A percentile compares a stretch with the other conserved stretches of the same genome.
Evolutionary conservation across 2,113 vertebrate species (phyloP).

Genomic region (Bostrychus sinensis): DNA sequence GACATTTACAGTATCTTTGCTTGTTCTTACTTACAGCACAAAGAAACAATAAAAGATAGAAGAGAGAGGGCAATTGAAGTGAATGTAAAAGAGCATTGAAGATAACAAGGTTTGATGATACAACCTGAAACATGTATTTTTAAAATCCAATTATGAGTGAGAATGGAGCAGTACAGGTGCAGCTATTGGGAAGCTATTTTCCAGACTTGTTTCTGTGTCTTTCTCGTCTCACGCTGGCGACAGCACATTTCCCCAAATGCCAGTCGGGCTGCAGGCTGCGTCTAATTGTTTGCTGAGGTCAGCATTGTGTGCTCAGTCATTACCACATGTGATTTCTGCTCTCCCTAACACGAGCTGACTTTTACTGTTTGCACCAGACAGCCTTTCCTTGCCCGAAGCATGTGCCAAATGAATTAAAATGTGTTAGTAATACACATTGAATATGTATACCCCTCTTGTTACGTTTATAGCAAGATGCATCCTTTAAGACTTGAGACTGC

Average conservation of each 20-base stretch:
- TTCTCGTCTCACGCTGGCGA: not conserved
- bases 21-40: constrained; percentile 17
- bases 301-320: constrained; percentile 36
- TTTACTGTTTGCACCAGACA: constrained; percentile 33
- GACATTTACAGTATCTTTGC: constrained; percentile 33
- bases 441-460: constrained; percentile 15
- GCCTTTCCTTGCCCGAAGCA: constrained; percentile 25
- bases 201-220: constrained; percentile 22
- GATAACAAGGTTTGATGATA: not conserved
- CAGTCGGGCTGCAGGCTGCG: constrained; percentile 47
- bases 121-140: constrained; percentile 62
- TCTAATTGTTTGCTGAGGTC: constrained; percentile 70
- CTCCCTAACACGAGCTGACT: constrained; percentile 54
- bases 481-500: not conserved
- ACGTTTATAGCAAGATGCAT: not conserved
- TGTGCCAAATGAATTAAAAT: constrained; percentile 8
- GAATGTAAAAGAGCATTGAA: constrained; percentile 22
- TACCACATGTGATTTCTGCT: constrained; percentile 52
- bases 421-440: constrained; percentile 11
- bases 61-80: constrained; percentile 6
- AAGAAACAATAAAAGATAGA: constrained; percentile 22
- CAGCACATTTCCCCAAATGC: constrained; percentile 34
- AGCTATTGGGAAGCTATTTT: constrained; percentile 44
- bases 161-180: constrained; percentile 39
- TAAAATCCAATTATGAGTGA: constrained; percentile 68